Conservation (phyloP, 2,888 invertebrate genomes). For the Galerucella pusilla region DNA sequence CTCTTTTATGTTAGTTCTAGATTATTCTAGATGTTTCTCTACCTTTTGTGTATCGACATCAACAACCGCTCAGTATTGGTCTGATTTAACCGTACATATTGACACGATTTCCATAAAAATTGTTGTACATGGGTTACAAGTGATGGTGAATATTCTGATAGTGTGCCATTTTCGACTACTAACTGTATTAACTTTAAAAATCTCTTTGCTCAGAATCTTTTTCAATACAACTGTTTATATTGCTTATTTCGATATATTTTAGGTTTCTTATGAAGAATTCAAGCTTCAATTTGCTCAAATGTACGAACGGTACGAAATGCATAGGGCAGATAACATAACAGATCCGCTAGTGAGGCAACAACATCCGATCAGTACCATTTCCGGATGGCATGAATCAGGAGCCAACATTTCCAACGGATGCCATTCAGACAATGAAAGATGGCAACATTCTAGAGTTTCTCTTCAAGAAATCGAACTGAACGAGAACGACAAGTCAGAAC, state of each 20-base stretch:
- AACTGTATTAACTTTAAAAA: too few species aligned
- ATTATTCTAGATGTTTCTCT: too few species aligned
- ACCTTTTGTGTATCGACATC: too few species aligned
- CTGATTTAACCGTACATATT: too few species aligned
- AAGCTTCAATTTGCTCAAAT: constrained; percentile 97
- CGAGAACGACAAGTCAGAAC: constrained; percentile 61
- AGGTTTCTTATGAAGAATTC: constrained; percentile 98
- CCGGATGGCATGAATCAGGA: constrained; percentile 87
- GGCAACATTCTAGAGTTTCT: constrained; percentile 55
- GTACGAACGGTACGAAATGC: constrained; percentile 95
- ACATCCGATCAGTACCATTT: constrained; percentile 95
- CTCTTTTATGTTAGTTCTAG: too few species aligned
- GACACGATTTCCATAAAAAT: too few species aligned
- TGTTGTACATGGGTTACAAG: too few species aligned
- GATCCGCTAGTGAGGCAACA: constrained; percentile 94
- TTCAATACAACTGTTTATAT: too few species aligned
- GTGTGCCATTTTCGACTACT: too few species aligned
- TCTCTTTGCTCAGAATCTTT: too few species aligned
- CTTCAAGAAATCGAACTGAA: constrained; percentile 58
- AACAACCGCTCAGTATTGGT: too few species aligned
- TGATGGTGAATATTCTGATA: too few species aligned
- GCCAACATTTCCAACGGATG: constrained; percentile 61
- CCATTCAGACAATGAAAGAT: constrained; percentile 57
- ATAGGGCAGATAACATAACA: constrained; percentile 93
- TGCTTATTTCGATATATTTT: constrained; percentile 41